Percentiles rank a stretch among this genome's conserved stretches.
These are phyloP conservation scores for Epinephelus awoara DNA, from an alignment of 2,797 vertebrate species.

Conservation along the genomic window DNA sequence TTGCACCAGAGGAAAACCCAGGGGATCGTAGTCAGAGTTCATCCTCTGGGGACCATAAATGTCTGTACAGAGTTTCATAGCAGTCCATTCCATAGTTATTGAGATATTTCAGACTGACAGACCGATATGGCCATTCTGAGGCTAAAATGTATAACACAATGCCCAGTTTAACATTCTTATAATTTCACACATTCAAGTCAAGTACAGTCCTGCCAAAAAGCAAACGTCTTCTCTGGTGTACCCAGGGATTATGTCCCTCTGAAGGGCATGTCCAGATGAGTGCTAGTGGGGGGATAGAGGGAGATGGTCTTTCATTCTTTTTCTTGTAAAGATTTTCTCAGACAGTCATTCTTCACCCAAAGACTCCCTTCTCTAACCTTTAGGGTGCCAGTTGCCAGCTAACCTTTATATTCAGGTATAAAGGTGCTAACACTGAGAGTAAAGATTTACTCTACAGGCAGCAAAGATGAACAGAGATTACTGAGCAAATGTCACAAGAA, in stretches of 20 bases:
- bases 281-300: neutral
- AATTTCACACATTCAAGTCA: too few relatives aligned
- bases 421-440: neutral
- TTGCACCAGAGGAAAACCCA: too few relatives aligned
- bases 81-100: neutral
- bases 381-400: neutral
- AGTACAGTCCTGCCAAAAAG: neutral
- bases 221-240: neutral
- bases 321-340: conserved; percentile 2
- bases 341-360: neutral
- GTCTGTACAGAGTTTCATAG: too few relatives aligned
- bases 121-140: neutral
- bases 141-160: neutral
- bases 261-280: neutral
- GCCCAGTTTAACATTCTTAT: too few relatives aligned
- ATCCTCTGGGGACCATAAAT: too few relatives aligned
- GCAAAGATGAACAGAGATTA: conserved; percentile 21
- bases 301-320: neutral
- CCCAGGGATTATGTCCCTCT: neutral
- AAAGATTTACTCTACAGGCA: neutral
- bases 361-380: neutral
- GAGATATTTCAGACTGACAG: neutral
- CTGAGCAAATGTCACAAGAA: conserved; percentile 6
- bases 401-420: neutral
- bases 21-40: too few relatives aligned